Evolutionary conservation across 53 echinoderm and acorn worm genomes (phyloP).

Genomic region (Mesocentrotus franciscanus): DNA sequence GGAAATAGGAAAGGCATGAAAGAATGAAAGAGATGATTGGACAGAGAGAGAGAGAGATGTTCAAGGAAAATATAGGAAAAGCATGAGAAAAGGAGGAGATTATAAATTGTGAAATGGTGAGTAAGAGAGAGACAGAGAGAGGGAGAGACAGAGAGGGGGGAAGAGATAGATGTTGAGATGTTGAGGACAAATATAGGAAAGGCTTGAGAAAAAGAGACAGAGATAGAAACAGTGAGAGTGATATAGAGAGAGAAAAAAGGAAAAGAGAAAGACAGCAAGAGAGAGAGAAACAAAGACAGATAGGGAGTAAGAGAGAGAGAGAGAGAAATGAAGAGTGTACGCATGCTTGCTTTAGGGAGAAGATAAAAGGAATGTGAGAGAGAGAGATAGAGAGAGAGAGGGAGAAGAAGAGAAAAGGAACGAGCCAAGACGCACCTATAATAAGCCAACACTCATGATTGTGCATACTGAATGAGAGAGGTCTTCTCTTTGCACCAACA

Average conservation of each 20-base stretch:
- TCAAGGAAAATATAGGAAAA: too few species aligned
- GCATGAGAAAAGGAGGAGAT: too few species aligned
- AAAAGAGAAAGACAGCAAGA: background rate
- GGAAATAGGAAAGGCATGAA: too few species aligned
- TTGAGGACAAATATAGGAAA: background rate
- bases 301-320: background rate
- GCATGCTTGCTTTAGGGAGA: too few species aligned
- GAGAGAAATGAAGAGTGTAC: background rate
- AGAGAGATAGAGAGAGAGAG: background rate
- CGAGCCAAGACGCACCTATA: background rate
- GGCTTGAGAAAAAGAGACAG: background rate
- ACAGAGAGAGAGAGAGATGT: background rate
- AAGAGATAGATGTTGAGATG: background rate
- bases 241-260: background rate
- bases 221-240: background rate
- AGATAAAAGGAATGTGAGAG: background rate
- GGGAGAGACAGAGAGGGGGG: background rate
- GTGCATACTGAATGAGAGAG: slow-evolving; percentile 23
- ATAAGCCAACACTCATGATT: background rate
- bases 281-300: background rate
- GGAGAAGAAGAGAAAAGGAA: background rate
- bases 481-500: slow-evolving; percentile 26
- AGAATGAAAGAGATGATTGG: background rate
- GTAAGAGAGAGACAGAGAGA: background rate
- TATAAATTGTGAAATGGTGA: too few species aligned